Evolutionary conservation across 1,140 invertebrate genomes (phyloP).

Genomic region (Melanaphis sacchari): DNA sequence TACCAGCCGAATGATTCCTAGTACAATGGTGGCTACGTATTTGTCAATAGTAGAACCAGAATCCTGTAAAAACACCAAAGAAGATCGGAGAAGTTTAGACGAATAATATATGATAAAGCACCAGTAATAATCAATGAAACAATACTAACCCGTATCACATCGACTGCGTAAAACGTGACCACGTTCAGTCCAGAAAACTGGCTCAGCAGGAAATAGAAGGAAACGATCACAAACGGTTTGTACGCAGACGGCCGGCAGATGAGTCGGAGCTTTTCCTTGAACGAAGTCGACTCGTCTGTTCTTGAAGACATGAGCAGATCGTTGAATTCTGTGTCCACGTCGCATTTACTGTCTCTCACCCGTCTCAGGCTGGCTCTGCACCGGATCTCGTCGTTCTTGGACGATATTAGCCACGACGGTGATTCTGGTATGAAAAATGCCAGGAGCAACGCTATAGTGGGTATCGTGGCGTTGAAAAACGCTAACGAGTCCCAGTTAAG

Average conservation of each 20-base stretch:
- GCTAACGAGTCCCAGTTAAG: conserved; percentile 70
- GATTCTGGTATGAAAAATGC: conserved; percentile 76
- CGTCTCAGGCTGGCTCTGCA: conserved; percentile 67
- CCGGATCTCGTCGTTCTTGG: conserved; percentile 70
- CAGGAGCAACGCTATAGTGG: conserved; percentile 68
- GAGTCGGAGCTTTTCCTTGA: conserved; percentile 68
- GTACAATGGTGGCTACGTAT: conserved; percentile 71
- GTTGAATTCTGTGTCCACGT: conserved; percentile 71
- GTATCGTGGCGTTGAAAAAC: conserved; percentile 69
- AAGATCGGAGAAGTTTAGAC: neutral
- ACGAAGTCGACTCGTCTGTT: conserved; percentile 68
- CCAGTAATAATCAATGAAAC: neutral
- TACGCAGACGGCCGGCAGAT: conserved; percentile 70
- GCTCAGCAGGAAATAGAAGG: conserved; percentile 75
- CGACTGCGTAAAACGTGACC: conserved; percentile 80
- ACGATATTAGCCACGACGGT: conserved; percentile 74
- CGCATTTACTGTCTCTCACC: conserved; percentile 71
- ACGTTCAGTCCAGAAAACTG: conserved; percentile 79
- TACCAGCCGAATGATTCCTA: conserved; percentile 71
- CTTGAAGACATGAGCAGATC: conserved; percentile 70
- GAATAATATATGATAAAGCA: neutral
- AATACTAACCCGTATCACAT: conserved; percentile 71
- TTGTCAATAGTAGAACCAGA: conserved; percentile 71
- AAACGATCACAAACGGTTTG: conserved; percentile 72
- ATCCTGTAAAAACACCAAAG: conserved; percentile 63